A percentile compares a stretch with the other conserved stretches of the same genome.
Conservation (phyloP, 2,113 vertebrate genomes). For the Syngnathus floridae region DNA sequence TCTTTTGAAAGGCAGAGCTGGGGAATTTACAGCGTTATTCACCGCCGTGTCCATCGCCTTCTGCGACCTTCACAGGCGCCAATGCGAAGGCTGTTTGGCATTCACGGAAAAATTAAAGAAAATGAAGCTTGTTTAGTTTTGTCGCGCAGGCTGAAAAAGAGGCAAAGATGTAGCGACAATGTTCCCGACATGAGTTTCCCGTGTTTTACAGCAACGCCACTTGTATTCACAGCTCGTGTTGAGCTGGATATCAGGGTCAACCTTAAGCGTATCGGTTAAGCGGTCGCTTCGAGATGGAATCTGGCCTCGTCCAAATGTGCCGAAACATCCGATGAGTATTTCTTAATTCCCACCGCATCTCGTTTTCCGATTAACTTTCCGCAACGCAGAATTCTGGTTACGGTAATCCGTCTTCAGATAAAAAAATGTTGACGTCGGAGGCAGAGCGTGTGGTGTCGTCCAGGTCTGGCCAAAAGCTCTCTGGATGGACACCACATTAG, state of each 20-base stretch:
- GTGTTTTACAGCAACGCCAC: not conserved
- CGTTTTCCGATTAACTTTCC: not conserved
- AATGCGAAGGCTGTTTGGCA: constrained; percentile 4
- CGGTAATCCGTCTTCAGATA: too few species aligned
- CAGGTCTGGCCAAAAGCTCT: too few species aligned
- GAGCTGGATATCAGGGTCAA: not conserved
- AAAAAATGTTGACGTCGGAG: too few species aligned
- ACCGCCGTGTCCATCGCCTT: not conserved
- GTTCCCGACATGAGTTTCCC: not conserved
- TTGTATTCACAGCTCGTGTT: too few species aligned
- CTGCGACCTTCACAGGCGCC: not conserved
- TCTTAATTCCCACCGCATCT: not conserved
- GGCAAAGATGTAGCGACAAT: not conserved
- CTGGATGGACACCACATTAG: not conserved
- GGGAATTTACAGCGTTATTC: constrained; percentile 21
- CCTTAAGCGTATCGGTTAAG: not conserved
- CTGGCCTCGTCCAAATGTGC: not conserved
- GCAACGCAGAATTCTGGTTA: too few species aligned
- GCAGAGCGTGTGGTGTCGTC: too few species aligned
- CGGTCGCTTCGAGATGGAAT: too few species aligned
- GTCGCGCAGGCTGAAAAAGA: not conserved
- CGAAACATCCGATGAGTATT: not conserved
- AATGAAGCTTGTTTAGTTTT: constrained; percentile 7
- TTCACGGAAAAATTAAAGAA: constrained; percentile 8
- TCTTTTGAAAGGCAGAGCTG: constrained; percentile 26